phyloP scores from a whole-genome alignment of 2,888 invertebrate genomes.

The Hemaris fuciformis region DNA sequence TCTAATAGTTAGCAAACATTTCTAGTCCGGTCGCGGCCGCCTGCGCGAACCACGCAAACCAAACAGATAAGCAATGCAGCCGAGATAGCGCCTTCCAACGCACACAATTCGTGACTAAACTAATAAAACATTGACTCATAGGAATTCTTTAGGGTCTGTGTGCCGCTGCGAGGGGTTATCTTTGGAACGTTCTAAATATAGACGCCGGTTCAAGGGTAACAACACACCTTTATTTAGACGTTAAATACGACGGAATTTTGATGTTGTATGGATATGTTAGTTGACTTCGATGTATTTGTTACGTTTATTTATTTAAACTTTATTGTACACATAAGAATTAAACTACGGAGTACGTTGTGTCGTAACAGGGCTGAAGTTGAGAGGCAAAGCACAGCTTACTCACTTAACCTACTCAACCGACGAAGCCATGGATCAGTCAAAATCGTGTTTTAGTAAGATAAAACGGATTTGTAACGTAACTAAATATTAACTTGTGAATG shows the following conservation, averaged over 20 bases:
- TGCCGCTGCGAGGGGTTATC: constrained; percentile 1
- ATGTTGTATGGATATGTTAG: too few species aligned
- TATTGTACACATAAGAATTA: too few species aligned
- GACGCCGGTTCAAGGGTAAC: not conserved
- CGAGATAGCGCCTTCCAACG: not conserved
- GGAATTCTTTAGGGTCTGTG: not conserved
- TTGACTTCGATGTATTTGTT: too few species aligned
- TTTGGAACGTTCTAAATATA: constrained; percentile 4
- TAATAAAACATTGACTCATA: constrained; percentile 9
- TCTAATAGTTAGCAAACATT: not conserved
- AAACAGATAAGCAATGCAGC: not conserved
- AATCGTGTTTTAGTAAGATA: too few species aligned
- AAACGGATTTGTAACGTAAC: too few species aligned
- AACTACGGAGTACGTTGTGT: too few species aligned
- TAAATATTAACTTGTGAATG: too few species aligned
- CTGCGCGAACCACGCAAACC: not conserved
- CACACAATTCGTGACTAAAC: not conserved
- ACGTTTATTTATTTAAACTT: too few species aligned
- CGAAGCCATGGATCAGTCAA: too few species aligned
- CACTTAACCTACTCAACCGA: not conserved
- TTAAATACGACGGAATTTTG: too few species aligned
- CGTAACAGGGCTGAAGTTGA: too few species aligned
- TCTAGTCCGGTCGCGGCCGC: not conserved
- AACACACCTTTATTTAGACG: not conserved
- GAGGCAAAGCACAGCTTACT: too few species aligned